Conservation (phyloP, 2,888 invertebrate genomes). For the Drosophila affinis region DNA sequence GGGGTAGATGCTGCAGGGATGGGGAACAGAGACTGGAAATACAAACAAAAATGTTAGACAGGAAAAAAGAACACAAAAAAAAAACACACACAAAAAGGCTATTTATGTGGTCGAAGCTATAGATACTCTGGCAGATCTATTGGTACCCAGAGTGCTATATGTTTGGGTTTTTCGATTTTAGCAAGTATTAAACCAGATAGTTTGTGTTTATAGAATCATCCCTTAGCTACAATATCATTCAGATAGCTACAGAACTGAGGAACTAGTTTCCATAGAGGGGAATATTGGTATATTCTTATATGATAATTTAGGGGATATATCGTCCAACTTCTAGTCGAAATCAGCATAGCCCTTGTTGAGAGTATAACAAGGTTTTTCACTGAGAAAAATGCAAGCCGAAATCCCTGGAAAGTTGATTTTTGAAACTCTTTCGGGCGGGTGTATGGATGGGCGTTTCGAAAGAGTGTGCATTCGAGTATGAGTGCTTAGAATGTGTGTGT, state of each 20-base stretch:
- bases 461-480: neutral
- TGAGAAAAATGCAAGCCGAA: constrained; percentile 56
- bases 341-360: neutral
- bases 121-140: neutral
- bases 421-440: constrained; percentile 35
- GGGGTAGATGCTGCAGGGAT: constrained; percentile 18
- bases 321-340: neutral
- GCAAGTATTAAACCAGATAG: too few relatives aligned
- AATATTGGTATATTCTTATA: too few relatives aligned
- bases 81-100: constrained; percentile 19
- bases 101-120: neutral
- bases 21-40: constrained; percentile 2
- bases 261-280: too few relatives aligned
- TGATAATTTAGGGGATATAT: too few relatives aligned
- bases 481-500: constrained; percentile 8
- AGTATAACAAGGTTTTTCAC: constrained; percentile 20
- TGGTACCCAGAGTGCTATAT: too few relatives aligned
- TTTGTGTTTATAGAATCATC: too few relatives aligned
- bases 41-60: constrained; percentile 17
- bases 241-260: too few relatives aligned
- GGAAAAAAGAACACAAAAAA: neutral
- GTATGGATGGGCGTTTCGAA: constrained; percentile 9
- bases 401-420: constrained; percentile 65
- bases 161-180: neutral
- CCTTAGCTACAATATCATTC: too few relatives aligned